Base-by-base conservation (phyloP, 2,888 invertebrate genomes). In the Tetranychus piercei region DNA sequence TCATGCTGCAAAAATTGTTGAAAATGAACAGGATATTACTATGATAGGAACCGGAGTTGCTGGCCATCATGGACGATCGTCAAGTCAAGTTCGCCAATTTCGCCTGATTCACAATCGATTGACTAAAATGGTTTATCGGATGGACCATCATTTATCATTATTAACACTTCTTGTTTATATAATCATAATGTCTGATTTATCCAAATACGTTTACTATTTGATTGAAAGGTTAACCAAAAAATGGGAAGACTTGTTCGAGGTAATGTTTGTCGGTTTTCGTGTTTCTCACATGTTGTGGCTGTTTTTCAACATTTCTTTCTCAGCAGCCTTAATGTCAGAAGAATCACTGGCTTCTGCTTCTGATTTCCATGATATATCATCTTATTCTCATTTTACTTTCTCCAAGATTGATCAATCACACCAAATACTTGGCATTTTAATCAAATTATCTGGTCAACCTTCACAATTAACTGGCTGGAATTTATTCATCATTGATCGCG, bases 381-480 rank as follows among this genome's bases (percentile, higher is more conserved):
- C 71, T 18, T 69, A 23, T 23, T 23, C 34, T 18, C 69, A 69
- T 20, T 23, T 18, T n/a, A 34, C 69, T 11, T 69, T 69, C 69
- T 20, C 22, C n/a, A 23, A 69, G 15, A 55, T 55, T 55, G 55
- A 55, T 22, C 69, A 69, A 22, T 23, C 20, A 20, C 20, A 23
- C 6, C 69, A 69, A 22, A 11, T 69, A 23, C 20, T 69, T 20
- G 69, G 69, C 4, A 11, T 69, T 11, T 8, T 69, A 6, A 69
- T 69, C 69, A 69, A 69, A 23, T 23, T 69, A 11, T 23, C 20
- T 20, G 34, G 22, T 20, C 11, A 18, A 69, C 69, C 69, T 20
- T 69, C 22, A 23, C 69, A 69, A 34, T 72, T 75, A 67, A 75
- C 75, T 23, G 75, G 75, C 8, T 75, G 75, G 75, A 75, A 75